Percentiles rank a stretch among this genome's conserved stretches.
Conservation (phyloP, 2,888 invertebrate species). For the Apamea sordens region DNA sequence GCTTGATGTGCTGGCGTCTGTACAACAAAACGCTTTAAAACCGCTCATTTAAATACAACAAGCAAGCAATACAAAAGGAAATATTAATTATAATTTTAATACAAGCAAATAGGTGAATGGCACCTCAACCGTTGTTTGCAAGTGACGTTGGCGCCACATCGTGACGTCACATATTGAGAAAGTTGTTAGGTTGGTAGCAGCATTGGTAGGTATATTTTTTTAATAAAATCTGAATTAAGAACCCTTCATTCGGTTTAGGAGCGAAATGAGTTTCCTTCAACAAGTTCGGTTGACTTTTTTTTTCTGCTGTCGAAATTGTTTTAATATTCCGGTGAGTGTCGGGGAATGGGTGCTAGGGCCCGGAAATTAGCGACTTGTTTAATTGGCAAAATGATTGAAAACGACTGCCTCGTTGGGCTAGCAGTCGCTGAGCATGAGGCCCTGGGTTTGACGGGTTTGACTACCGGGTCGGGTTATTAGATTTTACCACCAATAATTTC, state of each 20-base stretch:
- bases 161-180: slow-evolving; percentile 63
- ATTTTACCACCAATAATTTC: too few species aligned
- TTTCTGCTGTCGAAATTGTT: slow-evolving; percentile 68
- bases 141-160: slow-evolving; percentile 23
- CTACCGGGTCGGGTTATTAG: too few species aligned
- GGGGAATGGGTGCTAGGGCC: slow-evolving; percentile 26
- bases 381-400: neutral
- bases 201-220: slow-evolving; percentile 54
- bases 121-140: slow-evolving; percentile 12
- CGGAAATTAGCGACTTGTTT: neutral
- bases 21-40: neutral
- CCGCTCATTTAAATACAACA: neutral
- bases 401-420: too few species aligned
- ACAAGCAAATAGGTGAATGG: slow-evolving; percentile 26
- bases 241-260: slow-evolving; percentile 65
- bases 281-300: slow-evolving; percentile 60
- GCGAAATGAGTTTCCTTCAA: slow-evolving; percentile 69
- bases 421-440: too few species aligned
- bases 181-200: slow-evolving; percentile 57
- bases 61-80: slow-evolving; percentile 8
- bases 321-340: slow-evolving; percentile 65
- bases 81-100: slow-evolving; percentile 30
- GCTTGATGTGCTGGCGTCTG: too few species aligned
- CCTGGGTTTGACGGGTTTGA: too few species aligned
- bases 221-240: slow-evolving; percentile 71